A percentile compares a stretch with the other conserved stretches of the same genome.
These are phyloP conservation scores for Cacoxenus indagator DNA, from an alignment of 2,888 invertebrate species.

Conservation along the genomic window DNA sequence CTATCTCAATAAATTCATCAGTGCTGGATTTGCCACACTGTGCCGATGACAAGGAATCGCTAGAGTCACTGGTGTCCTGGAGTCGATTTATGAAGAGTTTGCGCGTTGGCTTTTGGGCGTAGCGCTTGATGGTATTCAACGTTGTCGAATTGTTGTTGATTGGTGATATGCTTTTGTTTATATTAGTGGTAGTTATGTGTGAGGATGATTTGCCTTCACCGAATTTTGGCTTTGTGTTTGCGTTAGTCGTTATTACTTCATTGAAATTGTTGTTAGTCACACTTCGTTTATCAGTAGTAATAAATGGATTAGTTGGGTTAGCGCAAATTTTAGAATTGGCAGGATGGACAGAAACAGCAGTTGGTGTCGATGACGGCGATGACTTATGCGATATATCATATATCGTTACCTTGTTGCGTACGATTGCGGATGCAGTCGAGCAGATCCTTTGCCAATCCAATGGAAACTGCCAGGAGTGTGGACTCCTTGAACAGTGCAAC, in stretches of 20 bases:
- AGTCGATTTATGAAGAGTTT: not conserved
- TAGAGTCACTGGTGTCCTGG: not conserved
- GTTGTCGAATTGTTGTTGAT: not conserved
- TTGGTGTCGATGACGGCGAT: conserved; percentile 25
- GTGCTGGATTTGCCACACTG: not conserved
- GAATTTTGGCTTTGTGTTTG: not conserved
- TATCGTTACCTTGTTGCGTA: conserved; percentile 70
- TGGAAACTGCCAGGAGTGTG: conserved; percentile 69
- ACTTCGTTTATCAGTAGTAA: not conserved
- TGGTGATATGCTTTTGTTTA: not conserved
- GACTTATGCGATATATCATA: conserved; percentile 20
- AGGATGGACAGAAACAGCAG: not conserved
- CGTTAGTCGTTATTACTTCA: not conserved
- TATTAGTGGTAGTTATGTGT: not conserved
- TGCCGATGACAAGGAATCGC: not conserved
- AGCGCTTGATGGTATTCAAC: not conserved
- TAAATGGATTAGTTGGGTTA: not conserved
- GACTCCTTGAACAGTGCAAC: conserved; percentile 69
- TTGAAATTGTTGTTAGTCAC: not conserved
- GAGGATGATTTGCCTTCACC: not conserved
- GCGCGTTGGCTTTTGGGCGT: not conserved
- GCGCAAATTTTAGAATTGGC: not conserved
- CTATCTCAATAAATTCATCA: not conserved
- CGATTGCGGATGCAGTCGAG: conserved; percentile 66
- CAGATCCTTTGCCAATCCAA: conserved; percentile 67